Conservation (phyloP, 1,140 invertebrate species). For the Spodoptera frugiperda region DNA sequence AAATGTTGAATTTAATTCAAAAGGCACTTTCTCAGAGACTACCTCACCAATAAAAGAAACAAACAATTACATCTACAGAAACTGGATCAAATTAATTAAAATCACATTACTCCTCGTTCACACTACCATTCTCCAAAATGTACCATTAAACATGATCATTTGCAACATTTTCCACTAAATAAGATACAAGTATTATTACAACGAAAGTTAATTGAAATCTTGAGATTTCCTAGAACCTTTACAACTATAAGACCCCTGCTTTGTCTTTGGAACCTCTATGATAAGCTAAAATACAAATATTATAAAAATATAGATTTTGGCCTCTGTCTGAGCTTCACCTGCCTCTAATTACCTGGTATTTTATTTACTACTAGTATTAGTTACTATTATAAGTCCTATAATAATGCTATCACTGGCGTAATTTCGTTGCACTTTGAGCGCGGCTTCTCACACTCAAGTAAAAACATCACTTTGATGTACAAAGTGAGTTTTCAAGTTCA, state of each 20-base stretch:
- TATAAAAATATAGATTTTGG: conserved; percentile 14
- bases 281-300: not conserved
- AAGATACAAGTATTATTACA: conserved; percentile 5
- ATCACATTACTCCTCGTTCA: not conserved
- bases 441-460: too few species aligned
- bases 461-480: too few species aligned
- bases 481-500: too few species aligned
- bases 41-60: conserved; percentile 20
- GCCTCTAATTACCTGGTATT: not conserved
- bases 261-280: not conserved
- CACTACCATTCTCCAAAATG: not conserved
- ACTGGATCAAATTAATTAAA: conserved; percentile 1
- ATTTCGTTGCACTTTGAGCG: too few species aligned
- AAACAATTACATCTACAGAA: conserved; percentile 41
- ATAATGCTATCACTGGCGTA: too few species aligned
- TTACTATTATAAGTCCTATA: too few species aligned
- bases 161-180: conserved; percentile 17
- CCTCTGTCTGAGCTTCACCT: conserved; percentile 11
- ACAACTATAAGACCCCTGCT: not conserved
- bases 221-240: not conserved
- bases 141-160: conserved; percentile 12
- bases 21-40: conserved; percentile 30
- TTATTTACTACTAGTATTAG: not conserved
- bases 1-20: not conserved
- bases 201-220: not conserved